These are phyloP conservation scores for Pollicipes pollicipes DNA, from an alignment of 1,140 invertebrate genomes.

Conservation along the genomic window DNA sequence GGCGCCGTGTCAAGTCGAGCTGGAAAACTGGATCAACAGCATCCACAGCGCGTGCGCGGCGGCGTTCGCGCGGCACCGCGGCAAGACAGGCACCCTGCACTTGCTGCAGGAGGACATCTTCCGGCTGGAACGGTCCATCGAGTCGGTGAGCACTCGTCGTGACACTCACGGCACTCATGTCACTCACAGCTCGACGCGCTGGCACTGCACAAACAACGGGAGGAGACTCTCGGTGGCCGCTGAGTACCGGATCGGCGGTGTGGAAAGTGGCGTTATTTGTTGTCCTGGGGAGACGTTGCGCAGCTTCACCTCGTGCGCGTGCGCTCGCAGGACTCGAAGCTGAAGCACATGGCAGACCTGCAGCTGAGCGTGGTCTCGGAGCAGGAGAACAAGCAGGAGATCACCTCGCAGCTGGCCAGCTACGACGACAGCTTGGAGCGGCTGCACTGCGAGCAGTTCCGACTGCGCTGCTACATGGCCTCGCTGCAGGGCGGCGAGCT, in stretches of 20 bases:
- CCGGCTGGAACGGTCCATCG: slow-evolving; percentile 84
- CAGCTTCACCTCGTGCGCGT: too few species aligned
- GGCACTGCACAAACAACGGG: too few species aligned
- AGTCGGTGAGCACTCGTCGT: slow-evolving; percentile 90
- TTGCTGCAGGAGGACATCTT: slow-evolving; percentile 89
- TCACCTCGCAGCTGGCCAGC: slow-evolving; percentile 77
- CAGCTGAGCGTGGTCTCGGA: slow-evolving; percentile 87
- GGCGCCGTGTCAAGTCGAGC: slow-evolving; percentile 74
- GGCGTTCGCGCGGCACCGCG: slow-evolving; percentile 84
- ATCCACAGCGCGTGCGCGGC: slow-evolving; percentile 95
- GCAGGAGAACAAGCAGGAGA: slow-evolving; percentile 70
- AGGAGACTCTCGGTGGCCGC: too few species aligned
- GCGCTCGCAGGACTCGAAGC: slow-evolving; percentile 80
- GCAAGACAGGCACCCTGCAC: slow-evolving; percentile 89
- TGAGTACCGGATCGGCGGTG: too few species aligned
- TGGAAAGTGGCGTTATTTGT: too few species aligned
- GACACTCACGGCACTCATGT: too few species aligned
- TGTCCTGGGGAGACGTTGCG: too few species aligned
- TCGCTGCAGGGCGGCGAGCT: slow-evolving; percentile 87
- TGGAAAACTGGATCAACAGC: slow-evolving; percentile 95
- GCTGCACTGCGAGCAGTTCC: slow-evolving; percentile 89
- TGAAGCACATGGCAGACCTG: slow-evolving; percentile 93
- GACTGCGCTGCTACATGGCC: slow-evolving; percentile 88
- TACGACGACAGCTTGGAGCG: slow-evolving; percentile 95
- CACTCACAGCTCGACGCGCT: too few species aligned